Evolutionary conservation across 37 sponge, comb jelly and placozoan species (phyloP).

Genomic region (Corticium candelabrum): DNA sequence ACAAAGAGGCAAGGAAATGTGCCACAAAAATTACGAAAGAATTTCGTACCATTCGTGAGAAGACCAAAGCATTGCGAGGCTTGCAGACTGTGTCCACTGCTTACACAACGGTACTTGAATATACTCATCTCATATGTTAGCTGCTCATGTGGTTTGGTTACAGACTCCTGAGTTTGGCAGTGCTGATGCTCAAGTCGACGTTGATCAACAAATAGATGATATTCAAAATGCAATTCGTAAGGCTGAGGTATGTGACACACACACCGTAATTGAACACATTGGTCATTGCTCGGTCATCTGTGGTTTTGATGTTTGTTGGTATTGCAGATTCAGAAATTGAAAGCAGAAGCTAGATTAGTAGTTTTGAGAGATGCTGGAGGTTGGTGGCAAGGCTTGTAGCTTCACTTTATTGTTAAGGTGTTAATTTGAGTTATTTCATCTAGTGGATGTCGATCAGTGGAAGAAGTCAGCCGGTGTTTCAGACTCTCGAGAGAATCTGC

Average conservation of each 20-base stretch:
- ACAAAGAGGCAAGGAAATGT: slow-evolving; percentile 68
- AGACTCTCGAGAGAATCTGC: not conserved
- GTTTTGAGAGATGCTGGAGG: slow-evolving; percentile 41
- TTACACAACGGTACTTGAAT: slow-evolving; percentile 46
- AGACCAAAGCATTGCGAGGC: slow-evolving; percentile 47
- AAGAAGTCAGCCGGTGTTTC: slow-evolving; percentile 39
- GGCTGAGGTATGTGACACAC: slow-evolving; percentile 26
- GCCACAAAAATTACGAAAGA: slow-evolving; percentile 42
- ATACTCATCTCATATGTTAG: not conserved
- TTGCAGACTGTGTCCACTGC: slow-evolving; percentile 56
- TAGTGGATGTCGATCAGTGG: slow-evolving; percentile 69
- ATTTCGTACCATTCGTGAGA: slow-evolving; percentile 22
- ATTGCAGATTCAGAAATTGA: not conserved
- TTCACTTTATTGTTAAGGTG: not conserved
- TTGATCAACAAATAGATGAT: slow-evolving; percentile 25
- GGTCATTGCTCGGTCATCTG: not conserved
- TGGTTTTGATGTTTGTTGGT: no score
- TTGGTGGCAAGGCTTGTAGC: no score
- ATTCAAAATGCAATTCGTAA: slow-evolving; percentile 48
- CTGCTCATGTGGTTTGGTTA: not conserved
- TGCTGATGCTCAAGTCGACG: slow-evolving; percentile 43
- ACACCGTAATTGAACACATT: not conserved
- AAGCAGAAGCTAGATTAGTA: slow-evolving; percentile 48
- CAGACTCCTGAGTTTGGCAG: slow-evolving; percentile 87
- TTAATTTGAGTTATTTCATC: not conserved